A percentile compares a stretch with the other conserved stretches of the same genome.
Conservation (phyloP, 2,888 invertebrate genomes). For the Perdita meconis region DNA sequence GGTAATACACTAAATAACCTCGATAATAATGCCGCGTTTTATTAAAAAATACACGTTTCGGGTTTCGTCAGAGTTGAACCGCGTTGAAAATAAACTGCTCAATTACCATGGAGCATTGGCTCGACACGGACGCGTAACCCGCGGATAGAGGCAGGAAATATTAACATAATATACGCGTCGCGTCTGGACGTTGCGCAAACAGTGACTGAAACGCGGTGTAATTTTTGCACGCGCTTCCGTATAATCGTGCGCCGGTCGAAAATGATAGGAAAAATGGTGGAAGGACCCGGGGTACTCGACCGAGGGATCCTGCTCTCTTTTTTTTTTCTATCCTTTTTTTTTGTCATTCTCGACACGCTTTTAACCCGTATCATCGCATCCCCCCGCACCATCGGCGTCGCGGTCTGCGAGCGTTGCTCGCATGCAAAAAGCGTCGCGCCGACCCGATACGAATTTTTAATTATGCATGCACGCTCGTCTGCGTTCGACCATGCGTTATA, state of each 20-base stretch:
- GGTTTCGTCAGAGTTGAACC: not conserved
- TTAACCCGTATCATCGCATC: slow-evolving; percentile 46
- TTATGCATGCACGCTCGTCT: slow-evolving; percentile 57
- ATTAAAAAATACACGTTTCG: too few relatives aligned
- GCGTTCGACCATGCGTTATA: slow-evolving; percentile 56
- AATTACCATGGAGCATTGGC: slow-evolving; percentile 12
- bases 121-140: slow-evolving; percentile 9
- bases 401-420: slow-evolving; percentile 10
- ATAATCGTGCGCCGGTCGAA: not conserved
- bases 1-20: too few relatives aligned
- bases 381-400: slow-evolving; percentile 13
- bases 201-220: not conserved
- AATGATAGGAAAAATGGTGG: not conserved
- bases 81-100: not conserved
- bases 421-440: slow-evolving; percentile 45
- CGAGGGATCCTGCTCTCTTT: not conserved
- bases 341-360: slow-evolving; percentile 35
- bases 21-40: too few relatives aligned
- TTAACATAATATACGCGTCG: slow-evolving; percentile 11
- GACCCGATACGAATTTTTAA: slow-evolving; percentile 62
- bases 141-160: not conserved
- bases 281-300: not conserved
- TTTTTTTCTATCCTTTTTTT: too few relatives aligned
- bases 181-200: slow-evolving; percentile 17
- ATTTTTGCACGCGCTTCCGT: not conserved